Evolutionary conservation across 2,888 invertebrate genomes (phyloP), one percentile per base, ranked within the genome.

Genomic region (Quadroppia sp.): DNA sequence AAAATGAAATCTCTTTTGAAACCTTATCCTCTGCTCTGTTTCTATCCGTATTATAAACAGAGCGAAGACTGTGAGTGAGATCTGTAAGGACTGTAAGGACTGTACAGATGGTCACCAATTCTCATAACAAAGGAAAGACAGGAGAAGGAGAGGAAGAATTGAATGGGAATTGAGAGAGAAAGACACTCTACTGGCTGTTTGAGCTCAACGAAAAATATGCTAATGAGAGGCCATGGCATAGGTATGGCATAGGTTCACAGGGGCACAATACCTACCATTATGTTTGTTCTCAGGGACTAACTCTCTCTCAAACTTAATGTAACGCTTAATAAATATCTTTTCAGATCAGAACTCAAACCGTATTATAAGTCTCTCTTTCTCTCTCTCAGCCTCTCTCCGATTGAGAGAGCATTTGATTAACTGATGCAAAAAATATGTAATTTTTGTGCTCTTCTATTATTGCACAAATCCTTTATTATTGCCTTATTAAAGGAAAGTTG

Each of bases 51-150:
- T 64, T 64, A 64, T 64, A 64, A 64, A 64, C 64, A 64, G 64
- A n/a, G n/a, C n/a, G n/a, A n/a, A n/a, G n/a, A n/a, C n/a, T n/a
- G n/a, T n/a, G n/a, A n/a, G n/a, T n/a, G n/a, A n/a, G n/a, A n/a
- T n/a, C n/a, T n/a, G n/a, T n/a, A n/a, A n/a, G n/a, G n/a, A n/a
- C n/a, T n/a, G n/a, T n/a, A n/a, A n/a, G n/a, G n/a, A n/a, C n/a
- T 32, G 64, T 64, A 64, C 64, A 64, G 64, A 64, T 64, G 64
- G 64, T 64, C 36, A 64, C 64, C 64, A 64, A 25, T 64, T 64
- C 64, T n/a, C 11, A 20, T n/a, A 64, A 64, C 64, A 64, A 64
- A 32, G 25, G 64, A 64, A 64, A 59, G 64, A 64, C 64, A 64
- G 64, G 64, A 64, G 64, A 64, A 64, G n/a, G 36, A 36, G 64